These are phyloP conservation scores for Cichladusa arquata DNA, from an alignment of 2,113 vertebrate species.

Conservation along the genomic window DNA sequence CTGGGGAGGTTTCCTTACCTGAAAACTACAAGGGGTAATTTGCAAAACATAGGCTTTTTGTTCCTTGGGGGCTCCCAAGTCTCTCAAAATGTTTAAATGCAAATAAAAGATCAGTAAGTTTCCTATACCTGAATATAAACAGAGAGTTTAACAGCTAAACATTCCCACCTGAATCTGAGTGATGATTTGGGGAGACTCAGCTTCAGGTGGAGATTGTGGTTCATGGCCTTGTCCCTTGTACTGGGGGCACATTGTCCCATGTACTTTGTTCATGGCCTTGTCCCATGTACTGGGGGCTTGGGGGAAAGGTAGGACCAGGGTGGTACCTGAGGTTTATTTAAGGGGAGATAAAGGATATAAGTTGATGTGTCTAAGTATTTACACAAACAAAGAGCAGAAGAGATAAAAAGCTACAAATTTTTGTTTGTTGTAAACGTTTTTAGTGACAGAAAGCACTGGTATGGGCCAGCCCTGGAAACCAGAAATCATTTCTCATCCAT, in stretches of 20 bases:
- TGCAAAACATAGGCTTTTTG: constrained; percentile 27
- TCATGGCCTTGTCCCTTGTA: background rate
- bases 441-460: background rate
- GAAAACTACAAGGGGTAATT: constrained; percentile 33
- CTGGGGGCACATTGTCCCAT: background rate
- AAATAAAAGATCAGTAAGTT: background rate
- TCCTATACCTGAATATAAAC: background rate
- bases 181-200: background rate
- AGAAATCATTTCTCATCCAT: background rate
- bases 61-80: background rate
- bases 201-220: background rate
- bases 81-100: constrained; percentile 6
- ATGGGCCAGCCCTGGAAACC: background rate
- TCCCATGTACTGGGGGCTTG: background rate
- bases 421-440: background rate
- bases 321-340: fast-evolving
- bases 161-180: background rate
- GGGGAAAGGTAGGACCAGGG: background rate
- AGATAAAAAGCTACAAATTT: background rate
- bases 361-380: background rate
- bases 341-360: background rate
- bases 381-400: background rate
- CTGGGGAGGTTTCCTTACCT: constrained; percentile 8
- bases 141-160: background rate
- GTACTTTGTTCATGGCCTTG: background rate